These are phyloP conservation scores for Caenorhabditis latens DNA, from an alignment of 1,140 invertebrate species.

Conservation along the genomic window DNA sequence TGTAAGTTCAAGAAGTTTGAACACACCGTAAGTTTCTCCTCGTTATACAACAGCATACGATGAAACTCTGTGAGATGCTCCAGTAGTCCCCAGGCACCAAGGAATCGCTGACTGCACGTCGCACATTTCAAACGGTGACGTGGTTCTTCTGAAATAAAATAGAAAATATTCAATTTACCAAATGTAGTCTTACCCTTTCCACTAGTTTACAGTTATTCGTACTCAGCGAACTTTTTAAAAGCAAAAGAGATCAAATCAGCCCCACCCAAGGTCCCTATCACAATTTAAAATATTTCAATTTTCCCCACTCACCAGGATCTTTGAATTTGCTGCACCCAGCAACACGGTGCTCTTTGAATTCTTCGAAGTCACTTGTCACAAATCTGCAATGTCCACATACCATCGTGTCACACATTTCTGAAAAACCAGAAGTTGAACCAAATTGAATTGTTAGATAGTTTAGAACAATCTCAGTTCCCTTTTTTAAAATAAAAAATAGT, in stretches of 20 bases:
- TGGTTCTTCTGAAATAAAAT: slow-evolving; percentile 54
- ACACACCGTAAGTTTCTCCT: slow-evolving; percentile 38
- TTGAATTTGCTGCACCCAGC: slow-evolving; percentile 39
- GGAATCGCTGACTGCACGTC: slow-evolving; percentile 60
- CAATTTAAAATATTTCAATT: background rate
- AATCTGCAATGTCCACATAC: slow-evolving; percentile 62
- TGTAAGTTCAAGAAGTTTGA: background rate
- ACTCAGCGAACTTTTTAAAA: too few relatives aligned
- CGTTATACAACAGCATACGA: slow-evolving; percentile 60
- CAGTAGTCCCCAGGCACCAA: slow-evolving; percentile 55
- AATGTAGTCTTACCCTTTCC: background rate
- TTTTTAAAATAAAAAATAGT: background rate
- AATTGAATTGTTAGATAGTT: background rate
- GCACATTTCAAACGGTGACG: slow-evolving; percentile 53
- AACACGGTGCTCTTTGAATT: slow-evolving; percentile 61
- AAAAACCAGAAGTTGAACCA: background rate
- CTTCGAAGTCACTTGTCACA: slow-evolving; percentile 61
- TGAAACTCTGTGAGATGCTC: slow-evolving; percentile 64
- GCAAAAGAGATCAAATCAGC: background rate
- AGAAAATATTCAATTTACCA: background rate
- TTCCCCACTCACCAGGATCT: background rate
- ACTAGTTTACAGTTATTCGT: too few relatives aligned
- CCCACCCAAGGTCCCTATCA: too few relatives aligned
- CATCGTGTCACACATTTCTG: slow-evolving; percentile 63
- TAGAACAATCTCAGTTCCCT: background rate